phyloP scores from a whole-genome alignment of 2,797 vertebrate species.

The Varecia variegata region DNA sequence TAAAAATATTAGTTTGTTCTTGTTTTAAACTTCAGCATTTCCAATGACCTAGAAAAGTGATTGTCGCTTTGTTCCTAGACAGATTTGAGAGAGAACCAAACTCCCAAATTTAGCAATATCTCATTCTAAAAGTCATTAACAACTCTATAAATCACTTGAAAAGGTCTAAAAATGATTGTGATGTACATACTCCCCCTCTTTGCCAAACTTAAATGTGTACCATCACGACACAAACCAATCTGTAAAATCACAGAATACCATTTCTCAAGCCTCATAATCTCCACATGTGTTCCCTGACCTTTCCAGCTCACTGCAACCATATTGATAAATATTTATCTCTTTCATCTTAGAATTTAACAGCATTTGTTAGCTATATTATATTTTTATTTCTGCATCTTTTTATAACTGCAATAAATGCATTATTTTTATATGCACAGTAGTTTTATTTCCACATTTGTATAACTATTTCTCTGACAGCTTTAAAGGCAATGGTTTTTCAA shows the following conservation, averaged over 20 bases:
- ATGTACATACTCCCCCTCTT: fast-evolving
- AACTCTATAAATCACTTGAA: neutral
- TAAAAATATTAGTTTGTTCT: neutral
- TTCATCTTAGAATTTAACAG: neutral
- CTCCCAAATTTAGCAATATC: neutral
- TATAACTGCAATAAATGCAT: neutral
- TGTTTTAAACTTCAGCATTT: conserved; percentile 8
- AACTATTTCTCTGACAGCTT: neutral
- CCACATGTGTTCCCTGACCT: neutral
- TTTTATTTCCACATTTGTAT: neutral
- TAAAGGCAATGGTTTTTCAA: neutral
- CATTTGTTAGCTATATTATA: neutral
- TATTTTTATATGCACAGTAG: neutral
- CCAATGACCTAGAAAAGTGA: neutral
- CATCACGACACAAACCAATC: neutral
- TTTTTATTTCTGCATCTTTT: neutral
- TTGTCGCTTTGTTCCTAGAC: neutral
- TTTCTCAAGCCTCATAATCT: neutral
- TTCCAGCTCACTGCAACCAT: neutral
- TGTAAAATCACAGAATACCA: neutral
- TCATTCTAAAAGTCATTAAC: neutral
- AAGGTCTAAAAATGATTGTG: neutral
- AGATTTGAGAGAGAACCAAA: neutral
- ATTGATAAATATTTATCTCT: neutral
- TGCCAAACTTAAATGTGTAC: neutral